phyloP scores from a whole-genome alignment of 2,888 invertebrate species.

The Acanthosepion pharaonis region DNA sequence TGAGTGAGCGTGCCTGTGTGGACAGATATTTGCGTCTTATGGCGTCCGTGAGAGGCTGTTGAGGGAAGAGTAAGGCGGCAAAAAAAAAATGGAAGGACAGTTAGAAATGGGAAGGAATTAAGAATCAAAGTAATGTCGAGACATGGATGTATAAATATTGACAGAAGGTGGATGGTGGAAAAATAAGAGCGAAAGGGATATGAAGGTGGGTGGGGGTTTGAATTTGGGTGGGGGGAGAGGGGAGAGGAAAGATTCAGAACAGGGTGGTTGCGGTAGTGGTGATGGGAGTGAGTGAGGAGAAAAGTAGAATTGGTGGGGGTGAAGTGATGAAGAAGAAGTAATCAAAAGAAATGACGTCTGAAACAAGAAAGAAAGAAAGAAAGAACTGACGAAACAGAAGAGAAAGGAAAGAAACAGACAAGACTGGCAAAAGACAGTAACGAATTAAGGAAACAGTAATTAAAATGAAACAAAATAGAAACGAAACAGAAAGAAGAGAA shows the following conservation, averaged over 20 bases:
- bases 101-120: neutral
- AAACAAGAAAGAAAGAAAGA: neutral
- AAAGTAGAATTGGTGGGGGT: neutral
- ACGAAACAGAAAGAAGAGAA: neutral
- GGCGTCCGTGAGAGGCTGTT: neutral
- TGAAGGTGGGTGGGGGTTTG: neutral
- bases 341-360: neutral
- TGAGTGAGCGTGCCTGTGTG: neutral
- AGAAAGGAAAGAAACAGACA: neutral
- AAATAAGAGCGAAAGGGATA: neutral
- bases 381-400: neutral
- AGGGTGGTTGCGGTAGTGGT: neutral
- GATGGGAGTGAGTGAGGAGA: neutral
- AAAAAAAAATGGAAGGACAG: neutral
- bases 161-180: neutral
- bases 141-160: conserved; percentile 22
- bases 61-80: neutral
- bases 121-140: neutral
- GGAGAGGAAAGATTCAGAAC: neutral
- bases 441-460: neutral
- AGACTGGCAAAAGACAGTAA: neutral
- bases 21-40: neutral
- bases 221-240: neutral
- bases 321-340: neutral
- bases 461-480: neutral